Evolutionary conservation across 1,140 invertebrate genomes (phyloP), one percentile per base, ranked within the genome.

Genomic region (Pygmarrhopalites habei): DNA sequence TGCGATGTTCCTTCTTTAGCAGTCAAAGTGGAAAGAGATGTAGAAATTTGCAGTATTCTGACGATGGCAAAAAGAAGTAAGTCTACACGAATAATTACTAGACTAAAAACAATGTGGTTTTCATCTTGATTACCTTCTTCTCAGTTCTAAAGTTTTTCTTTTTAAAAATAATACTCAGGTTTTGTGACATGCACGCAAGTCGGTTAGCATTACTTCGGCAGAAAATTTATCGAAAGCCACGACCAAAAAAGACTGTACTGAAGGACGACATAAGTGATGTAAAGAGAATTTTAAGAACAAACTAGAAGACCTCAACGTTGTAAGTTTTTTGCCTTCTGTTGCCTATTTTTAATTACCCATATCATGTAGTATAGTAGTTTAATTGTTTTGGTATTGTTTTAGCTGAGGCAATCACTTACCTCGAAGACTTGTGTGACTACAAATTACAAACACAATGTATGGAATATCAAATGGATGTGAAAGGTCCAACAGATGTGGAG

Each of bases 361-460:
- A 12, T 49, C 7, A 10, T 49, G 12, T 41, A 12, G n/a, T 12
- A 12, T 7, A 39, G 35, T 10, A 17, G 17, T 39, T 39, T 39
- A 17, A 39, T 10, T 52, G 49, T 52, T 23, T 5, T 52, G 5
- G 3, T 52, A 19, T 29, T 7, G 25, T 4, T 52, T 7, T 29
- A 52, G 49, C 49, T 52, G 49, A 52, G 23, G 49, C 49, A 3
- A 26, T 28, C 14, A n/a, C 49, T 17, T 52, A 52, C 28, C 25
- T 56, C 10, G 53, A 56, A 23, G 35, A 41, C 23, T 56, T 19
- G 12, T 56, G 29, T 19, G 53, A 41, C 23, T 56, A 56, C 35
- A 35, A 41, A 17, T 41, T 56, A 41, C 53, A 56, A 41, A 56
- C 53, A 19, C 53, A 56, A 28, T 56, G 53, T 39, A 56, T 56